Percentiles rank a stretch among this genome's conserved stretches.
These are phyloP conservation scores for Molossus molossus DNA, from an alignment of 2,797 vertebrate genomes.

Conservation along the genomic window DNA sequence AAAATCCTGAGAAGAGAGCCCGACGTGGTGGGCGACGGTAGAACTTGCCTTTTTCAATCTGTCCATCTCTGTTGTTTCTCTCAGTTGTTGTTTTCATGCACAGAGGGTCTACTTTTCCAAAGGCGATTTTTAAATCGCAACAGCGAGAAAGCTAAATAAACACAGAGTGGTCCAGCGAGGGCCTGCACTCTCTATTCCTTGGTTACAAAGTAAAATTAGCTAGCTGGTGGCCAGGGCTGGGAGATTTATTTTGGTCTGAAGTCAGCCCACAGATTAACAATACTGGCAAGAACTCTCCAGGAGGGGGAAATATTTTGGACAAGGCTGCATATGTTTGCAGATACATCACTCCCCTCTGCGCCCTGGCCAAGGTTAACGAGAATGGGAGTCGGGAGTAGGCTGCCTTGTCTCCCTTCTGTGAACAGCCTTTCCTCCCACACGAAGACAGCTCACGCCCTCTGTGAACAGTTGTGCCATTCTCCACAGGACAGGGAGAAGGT, in stretches of 20 bases:
- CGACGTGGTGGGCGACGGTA: not conserved
- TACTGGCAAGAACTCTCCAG: conserved; percentile 75
- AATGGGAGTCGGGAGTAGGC: conserved; percentile 14
- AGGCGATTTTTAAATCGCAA: conserved; percentile 77
- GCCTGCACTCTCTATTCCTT: conserved; percentile 69
- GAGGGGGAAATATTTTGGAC: conserved; percentile 77
- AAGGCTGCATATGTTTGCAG: conserved; percentile 63
- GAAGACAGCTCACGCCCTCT: not conserved
- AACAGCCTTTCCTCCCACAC: not conserved
- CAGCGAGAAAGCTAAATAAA: conserved; percentile 68
- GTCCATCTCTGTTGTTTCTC: conserved; percentile 42
- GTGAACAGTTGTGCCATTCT: too few species aligned
- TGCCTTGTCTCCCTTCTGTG: conserved; percentile 30
- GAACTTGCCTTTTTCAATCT: conserved; percentile 42
- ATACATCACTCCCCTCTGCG: conserved; percentile 65
- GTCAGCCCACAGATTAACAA: conserved; percentile 79
- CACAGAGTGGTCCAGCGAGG: conserved; percentile 66
- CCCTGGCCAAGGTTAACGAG: conserved; percentile 72
- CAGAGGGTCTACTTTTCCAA: conserved; percentile 73
- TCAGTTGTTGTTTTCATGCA: conserved; percentile 61
- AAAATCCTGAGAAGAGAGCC: conserved; percentile 5
- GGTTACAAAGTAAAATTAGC: conserved; percentile 80
- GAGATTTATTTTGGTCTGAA: conserved; percentile 82
- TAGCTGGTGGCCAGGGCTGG: conserved; percentile 68
- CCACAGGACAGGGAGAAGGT: not conserved